Evolutionary conservation across 1,140 invertebrate species (phyloP), one percentile per base, ranked within the genome.

Genomic region (Zaprionus taronus): DNA sequence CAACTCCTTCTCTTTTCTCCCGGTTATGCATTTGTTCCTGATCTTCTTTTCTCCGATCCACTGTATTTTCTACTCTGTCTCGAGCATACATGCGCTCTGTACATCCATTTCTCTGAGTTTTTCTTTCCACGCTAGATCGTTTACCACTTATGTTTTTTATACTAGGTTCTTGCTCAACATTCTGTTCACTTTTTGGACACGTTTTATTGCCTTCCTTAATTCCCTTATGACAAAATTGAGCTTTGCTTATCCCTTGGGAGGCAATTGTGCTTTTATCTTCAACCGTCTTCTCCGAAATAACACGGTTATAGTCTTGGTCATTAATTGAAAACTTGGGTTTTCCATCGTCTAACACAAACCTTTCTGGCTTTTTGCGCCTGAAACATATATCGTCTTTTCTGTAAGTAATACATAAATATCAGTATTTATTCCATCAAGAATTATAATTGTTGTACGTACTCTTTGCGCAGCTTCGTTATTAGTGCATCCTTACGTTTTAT

Each of bases 301-400:
- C n/a, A 5, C 24, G 53, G 24, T 63, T 64, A 7, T 56, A 9
- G 1, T 17, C 17, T 5, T 22, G 31, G 28, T 26, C 14, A 14
- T 4, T 24, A 2, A 2, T 14, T 17, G 31, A 5, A 2, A 28
- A 26, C 53, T 12, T 31, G 12, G 14, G 26, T 15, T 56, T 26
- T 28, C 4, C 15, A n/a, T 58, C 49, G 11, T 22, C 9, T 28
- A 12, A 34, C 20, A 17, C 34, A 28, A 31, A 20, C 15, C 36
- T 62, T 12, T 14, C 15, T 1, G 77, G 41, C 2, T 24, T 53
- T 31, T 83, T 83, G 1, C 87, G 87, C 22, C 91, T 63, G 7
- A 92, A 92, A 57, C 91, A 91, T 2, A 92, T 70, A 61, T 92
- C 91, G 71, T 92, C 91, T 38, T 91, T 92, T 36, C 91, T 92